Evolutionary conservation across 2,797 vertebrate species (phyloP).

Genomic region (Propithecus perrieri): DNA sequence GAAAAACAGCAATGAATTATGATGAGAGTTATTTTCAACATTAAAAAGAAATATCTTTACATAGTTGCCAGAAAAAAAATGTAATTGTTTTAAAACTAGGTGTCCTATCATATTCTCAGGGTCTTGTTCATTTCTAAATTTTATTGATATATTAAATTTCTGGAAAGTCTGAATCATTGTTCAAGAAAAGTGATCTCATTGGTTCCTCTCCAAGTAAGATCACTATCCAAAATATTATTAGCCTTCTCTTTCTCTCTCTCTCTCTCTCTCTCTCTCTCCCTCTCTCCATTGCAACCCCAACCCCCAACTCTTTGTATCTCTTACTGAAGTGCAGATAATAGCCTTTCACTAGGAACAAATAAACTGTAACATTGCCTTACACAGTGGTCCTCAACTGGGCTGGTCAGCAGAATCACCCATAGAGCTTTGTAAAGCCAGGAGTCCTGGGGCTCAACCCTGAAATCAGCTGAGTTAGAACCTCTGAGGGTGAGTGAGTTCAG

Average conservation of each 20-base stretch:
- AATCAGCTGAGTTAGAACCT: slow-evolving; percentile 27
- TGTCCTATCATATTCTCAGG: not conserved
- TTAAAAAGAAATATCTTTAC: not conserved
- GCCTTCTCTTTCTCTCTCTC: not conserved
- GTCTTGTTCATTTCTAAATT: not conserved
- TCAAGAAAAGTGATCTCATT: not conserved
- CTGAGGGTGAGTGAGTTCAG: not conserved
- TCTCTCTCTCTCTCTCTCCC: not conserved
- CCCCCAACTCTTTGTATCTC: not conserved
- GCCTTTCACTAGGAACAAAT: slow-evolving; percentile 51
- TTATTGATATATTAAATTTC: not conserved
- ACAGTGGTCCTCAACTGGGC: not conserved
- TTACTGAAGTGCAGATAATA: not conserved
- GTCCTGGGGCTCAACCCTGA: not conserved
- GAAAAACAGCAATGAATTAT: not conserved
- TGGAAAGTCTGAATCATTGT: not conserved
- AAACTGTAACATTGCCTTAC: not conserved
- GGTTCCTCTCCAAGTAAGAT: slow-evolving; percentile 7
- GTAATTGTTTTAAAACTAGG: not conserved
- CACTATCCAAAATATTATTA: not conserved
- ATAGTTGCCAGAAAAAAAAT: not conserved
- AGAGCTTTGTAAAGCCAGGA: not conserved
- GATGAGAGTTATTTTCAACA: not conserved
- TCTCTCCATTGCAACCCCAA: not conserved
- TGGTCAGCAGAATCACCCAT: not conserved